Base-by-base conservation (phyloP, 2,888 invertebrate species). In the Zygaena filipendulae region DNA sequence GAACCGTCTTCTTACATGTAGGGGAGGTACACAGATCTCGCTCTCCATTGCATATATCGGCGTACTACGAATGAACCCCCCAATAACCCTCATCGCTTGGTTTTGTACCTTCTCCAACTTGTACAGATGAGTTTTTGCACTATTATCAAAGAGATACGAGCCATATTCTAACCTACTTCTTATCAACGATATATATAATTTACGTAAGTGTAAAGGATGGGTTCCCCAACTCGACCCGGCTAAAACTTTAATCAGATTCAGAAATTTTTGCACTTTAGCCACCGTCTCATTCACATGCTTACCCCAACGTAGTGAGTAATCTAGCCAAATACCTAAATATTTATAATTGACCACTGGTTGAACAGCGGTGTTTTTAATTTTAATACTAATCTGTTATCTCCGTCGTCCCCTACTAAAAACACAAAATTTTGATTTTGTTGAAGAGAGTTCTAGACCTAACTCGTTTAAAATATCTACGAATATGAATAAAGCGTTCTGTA, bases 301-400 rank as follows among this genome's bases (percentile, higher is more conserved):
- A 3, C 14, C 12, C 27, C 31, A 32, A 4, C 24, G 9, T 11
- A 32, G 18, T 3, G 23, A 21, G 2, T 12, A n/a, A 14, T 32
- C 31, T n/a, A 27, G n/a, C 31, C 31, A 32, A n/a, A 32, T 6
- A 14, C 31, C 31, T 7, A 32, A 12, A 21, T 32, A 32, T 21
- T 23, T 32, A 6, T 13, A 13, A 9, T 6, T 7, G 8, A 14
- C 24, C 14, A 24, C 24, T n/a, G 4, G n/a, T 20, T 20, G 19
- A 10, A 23, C 2, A 2, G 9, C 4, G 3, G 3, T 13, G 3
- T 13, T 10, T 20, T 13, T 12, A 4, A 19, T 11, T 11, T n/a
- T 8, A 9, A 19, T 13, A n/a, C 3, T n/a, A 8, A 19, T 8
- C 10, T 2, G 12, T 20, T 20, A 12, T 13, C 9, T 3, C 10